phyloP scores from a whole-genome alignment of 2,113 vertebrate species.

The Cygnus atratus region DNA sequence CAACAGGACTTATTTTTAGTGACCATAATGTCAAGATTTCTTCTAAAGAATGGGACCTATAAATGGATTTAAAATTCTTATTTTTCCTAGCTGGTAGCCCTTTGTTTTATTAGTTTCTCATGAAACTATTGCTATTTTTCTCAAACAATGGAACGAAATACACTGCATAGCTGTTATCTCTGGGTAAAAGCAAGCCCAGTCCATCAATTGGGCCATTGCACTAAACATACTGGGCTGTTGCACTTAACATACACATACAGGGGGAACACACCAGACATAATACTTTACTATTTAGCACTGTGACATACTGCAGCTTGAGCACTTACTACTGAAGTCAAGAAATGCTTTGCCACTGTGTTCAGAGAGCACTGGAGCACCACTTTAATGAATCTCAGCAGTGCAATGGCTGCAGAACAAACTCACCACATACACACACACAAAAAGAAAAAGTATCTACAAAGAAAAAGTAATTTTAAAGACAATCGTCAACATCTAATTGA shows the following conservation, averaged over 20 bases:
- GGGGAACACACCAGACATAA: background rate
- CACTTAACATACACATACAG: background rate
- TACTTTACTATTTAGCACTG: background rate
- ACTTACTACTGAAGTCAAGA: background rate
- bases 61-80: background rate
- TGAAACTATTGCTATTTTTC: background rate
- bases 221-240: background rate
- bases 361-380: background rate
- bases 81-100: background rate
- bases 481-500: background rate
- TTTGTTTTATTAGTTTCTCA: background rate
- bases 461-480: background rate
- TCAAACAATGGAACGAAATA: background rate
- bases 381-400: background rate
- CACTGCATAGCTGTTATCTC: background rate
- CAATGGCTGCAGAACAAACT: background rate
- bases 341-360: background rate
- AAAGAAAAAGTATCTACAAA: background rate
- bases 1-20: background rate
- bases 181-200: background rate
- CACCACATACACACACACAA: background rate
- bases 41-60: background rate
- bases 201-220: background rate
- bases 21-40: background rate
- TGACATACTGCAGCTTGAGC: background rate